A percentile compares a stretch with the other conserved stretches of the same genome.
Evolutionary conservation across 1,140 invertebrate genomes (phyloP).

Genomic region (Oncopeltus fasciatus): DNA sequence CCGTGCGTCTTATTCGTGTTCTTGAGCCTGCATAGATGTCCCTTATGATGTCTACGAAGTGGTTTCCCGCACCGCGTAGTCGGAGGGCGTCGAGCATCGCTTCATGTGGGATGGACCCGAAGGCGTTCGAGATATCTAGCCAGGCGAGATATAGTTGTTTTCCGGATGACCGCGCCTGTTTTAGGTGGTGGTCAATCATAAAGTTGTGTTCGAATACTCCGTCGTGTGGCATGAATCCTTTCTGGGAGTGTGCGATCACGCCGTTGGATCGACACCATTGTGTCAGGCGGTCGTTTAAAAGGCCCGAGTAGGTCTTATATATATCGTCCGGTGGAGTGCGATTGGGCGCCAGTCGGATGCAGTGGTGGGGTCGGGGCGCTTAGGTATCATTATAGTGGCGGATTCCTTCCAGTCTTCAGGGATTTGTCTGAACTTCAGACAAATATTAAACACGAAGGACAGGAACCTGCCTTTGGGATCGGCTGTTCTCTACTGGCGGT

Average conservation of each 20-base stretch:
- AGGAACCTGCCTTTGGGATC: neutral
- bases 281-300: constrained; percentile 14
- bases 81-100: no score
- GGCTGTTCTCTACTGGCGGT: constrained; percentile 2
- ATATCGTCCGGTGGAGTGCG: constrained; percentile 24
- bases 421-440: constrained; percentile 15
- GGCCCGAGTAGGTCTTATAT: no score
- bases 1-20: no score
- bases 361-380: constrained; percentile 26
- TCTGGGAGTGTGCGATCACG: constrained; percentile 9
- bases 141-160: no score
- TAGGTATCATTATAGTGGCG: constrained; percentile 27
- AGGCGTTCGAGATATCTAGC: no score
- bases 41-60: no score
- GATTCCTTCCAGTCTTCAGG: constrained; percentile 21
- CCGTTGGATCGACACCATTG: neutral
- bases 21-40: no score
- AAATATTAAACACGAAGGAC: constrained; percentile 17
- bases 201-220: constrained; percentile 1
- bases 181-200: neutral
- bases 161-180: no score
- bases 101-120: no score
- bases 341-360: constrained; percentile 28
- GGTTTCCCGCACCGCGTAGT: no score
- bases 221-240: constrained; percentile 14